Percentiles rank a stretch among this genome's conserved stretches.
Conservation (phyloP, 2,888 invertebrate genomes). For the Eupithecia exiguata region DNA sequence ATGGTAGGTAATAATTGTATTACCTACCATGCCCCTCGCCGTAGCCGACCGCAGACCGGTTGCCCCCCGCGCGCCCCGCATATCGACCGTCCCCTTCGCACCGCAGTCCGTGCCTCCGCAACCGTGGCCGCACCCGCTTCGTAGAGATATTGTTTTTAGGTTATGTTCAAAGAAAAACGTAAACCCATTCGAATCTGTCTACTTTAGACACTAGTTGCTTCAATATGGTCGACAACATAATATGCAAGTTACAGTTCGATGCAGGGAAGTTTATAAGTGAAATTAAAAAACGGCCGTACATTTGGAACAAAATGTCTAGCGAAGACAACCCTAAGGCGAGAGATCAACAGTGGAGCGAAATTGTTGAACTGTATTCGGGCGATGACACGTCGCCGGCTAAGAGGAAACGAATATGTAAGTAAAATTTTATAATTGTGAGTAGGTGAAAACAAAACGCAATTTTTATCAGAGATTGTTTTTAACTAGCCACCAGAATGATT, state of each 20-base stretch:
- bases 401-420: conserved; percentile 5
- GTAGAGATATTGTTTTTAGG: not conserved
- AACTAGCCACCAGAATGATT: not conserved
- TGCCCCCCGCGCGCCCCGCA: conserved; percentile 2
- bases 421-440: not conserved
- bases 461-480: not conserved
- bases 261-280: conserved; percentile 29
- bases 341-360: conserved; percentile 24
- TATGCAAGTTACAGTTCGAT: conserved; percentile 17
- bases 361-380: conserved; percentile 20
- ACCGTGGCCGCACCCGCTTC: conserved; percentile 6
- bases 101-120: not conserved
- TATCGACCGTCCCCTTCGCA: conserved; percentile 6
- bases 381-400: not conserved
- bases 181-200: not conserved
- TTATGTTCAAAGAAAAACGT: not conserved
- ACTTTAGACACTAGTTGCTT: not conserved
- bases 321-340: conserved; percentile 4
- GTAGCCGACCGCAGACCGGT: conserved; percentile 9
- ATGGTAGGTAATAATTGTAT: not conserved
- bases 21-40: not conserved
- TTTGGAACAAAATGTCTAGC: conserved; percentile 21
- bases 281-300: conserved; percentile 30
- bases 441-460: not conserved
- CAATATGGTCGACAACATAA: not conserved